A percentile compares a stretch with the other conserved stretches of the same genome.
phyloP scores from a whole-genome alignment of 2,888 invertebrate genomes.

The Campoplex nolae region DNA sequence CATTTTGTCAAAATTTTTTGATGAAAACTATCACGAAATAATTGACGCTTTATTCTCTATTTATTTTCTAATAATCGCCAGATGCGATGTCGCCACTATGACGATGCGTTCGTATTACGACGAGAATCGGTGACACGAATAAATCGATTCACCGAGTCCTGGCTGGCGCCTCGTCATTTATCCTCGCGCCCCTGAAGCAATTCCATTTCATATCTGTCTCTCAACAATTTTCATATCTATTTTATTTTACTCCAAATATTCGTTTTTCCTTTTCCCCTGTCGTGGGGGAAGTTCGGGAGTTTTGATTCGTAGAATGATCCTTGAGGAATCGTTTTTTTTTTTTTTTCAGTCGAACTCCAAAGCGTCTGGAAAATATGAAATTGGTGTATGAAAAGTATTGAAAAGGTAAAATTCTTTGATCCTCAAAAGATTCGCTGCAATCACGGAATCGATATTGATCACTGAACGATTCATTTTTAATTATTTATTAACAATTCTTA shows the following conservation, averaged over 20 bases:
- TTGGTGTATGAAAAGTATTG: too few relatives aligned
- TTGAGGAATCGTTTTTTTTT: too few relatives aligned
- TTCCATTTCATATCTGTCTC: slow-evolving; percentile 10
- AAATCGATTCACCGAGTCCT: slow-evolving; percentile 39
- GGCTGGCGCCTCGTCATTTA: slow-evolving; percentile 58
- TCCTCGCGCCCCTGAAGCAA: background rate
- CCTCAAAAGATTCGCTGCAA: too few relatives aligned
- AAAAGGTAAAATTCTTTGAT: too few relatives aligned
- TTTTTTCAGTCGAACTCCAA: too few relatives aligned
- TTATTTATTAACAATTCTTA: too few relatives aligned
- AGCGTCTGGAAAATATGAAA: too few relatives aligned
- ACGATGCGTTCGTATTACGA: slow-evolving; percentile 13
- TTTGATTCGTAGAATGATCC: too few relatives aligned
- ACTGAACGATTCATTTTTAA: too few relatives aligned
- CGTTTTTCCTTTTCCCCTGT: too few relatives aligned
- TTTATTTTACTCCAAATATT: background rate
- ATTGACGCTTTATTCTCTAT: background rate
- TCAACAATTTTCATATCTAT: slow-evolving; percentile 6
- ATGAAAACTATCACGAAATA: background rate
- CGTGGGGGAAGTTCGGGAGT: too few relatives aligned
- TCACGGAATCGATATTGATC: too few relatives aligned
- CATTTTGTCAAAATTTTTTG: background rate
- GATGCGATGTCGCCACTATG: background rate
- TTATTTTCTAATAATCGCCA: slow-evolving; percentile 30
- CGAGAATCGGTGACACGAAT: slow-evolving; percentile 7